phyloP scores from a whole-genome alignment of 2,797 vertebrate genomes.

The Galago senegalensis region DNA sequence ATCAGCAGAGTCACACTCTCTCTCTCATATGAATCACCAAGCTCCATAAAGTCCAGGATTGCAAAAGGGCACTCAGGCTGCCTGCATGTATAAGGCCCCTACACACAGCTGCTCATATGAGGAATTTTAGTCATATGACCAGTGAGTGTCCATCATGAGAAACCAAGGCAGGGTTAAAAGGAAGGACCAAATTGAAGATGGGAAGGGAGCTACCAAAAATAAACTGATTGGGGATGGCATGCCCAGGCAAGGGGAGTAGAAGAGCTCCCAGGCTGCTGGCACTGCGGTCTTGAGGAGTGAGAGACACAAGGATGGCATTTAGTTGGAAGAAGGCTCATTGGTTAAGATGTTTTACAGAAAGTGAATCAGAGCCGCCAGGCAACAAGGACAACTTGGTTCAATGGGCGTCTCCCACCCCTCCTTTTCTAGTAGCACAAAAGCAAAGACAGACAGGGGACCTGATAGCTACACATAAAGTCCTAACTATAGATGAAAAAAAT shows the following conservation, averaged over 20 bases:
- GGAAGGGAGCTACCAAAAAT: conserved; percentile 50
- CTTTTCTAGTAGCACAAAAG: conserved; percentile 7
- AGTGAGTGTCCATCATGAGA: neutral
- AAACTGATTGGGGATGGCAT: neutral
- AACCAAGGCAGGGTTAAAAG: conserved; percentile 40
- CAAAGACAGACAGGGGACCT: neutral
- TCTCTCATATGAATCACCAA: neutral
- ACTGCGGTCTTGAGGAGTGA: neutral
- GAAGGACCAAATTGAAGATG: conserved; percentile 16
- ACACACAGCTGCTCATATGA: neutral
- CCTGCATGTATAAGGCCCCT: neutral
- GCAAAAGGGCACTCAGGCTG: conserved; percentile 7
- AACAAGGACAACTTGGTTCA: neutral
- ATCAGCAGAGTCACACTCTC: neutral
- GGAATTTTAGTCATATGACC: conserved; percentile 73
- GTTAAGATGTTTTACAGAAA: conserved; percentile 73
- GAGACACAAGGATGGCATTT: conserved; percentile 76
- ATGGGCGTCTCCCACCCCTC: neutral
- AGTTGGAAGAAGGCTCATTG: conserved; percentile 78
- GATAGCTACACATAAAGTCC: neutral
- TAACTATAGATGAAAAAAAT: neutral
- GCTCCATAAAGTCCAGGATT: neutral
- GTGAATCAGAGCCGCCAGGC: conserved; percentile 64
- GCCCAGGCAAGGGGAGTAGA: neutral
- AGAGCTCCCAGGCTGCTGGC: neutral